Conservation (phyloP, 2,113 vertebrate genomes). For the Pluvianellus socialis region DNA sequence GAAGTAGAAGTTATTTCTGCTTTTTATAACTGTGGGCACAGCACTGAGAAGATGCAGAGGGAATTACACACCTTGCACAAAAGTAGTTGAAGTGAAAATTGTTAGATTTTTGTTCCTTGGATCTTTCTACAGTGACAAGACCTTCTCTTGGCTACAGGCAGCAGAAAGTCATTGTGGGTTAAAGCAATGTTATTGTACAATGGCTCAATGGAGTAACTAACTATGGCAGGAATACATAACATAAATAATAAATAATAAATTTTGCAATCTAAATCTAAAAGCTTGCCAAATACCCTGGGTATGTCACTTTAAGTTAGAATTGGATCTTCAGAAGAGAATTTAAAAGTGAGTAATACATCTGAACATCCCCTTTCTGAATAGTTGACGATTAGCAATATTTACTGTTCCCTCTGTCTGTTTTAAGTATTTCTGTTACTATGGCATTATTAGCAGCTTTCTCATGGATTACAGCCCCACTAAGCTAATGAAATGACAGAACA, state of each 20-base stretch:
- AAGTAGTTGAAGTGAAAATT: not conserved
- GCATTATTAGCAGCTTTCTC: not conserved
- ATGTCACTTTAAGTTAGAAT: not conserved
- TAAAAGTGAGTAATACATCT: not conserved
- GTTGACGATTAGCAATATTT: not conserved
- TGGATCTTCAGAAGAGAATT: not conserved
- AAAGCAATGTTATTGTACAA: not conserved
- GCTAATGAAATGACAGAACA: not conserved
- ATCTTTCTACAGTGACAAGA: not conserved
- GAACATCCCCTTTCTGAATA: not conserved
- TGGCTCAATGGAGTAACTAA: not conserved
- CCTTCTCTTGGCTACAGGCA: not conserved
- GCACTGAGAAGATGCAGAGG: not conserved
- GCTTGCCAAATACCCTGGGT: not conserved
- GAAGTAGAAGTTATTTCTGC: not conserved
- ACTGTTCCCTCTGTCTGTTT: not conserved
- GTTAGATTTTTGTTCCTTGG: not conserved
- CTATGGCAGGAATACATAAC: not conserved
- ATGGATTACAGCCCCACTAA: not conserved
- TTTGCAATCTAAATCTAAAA: not conserved
- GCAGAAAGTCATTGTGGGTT: not conserved
- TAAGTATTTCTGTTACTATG: not conserved
- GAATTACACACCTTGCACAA: not conserved
- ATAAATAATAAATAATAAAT: not conserved
- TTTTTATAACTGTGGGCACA: not conserved